Evolutionary conservation across 2,113 vertebrate genomes (phyloP), one percentile per base, ranked within the genome.

Genomic region (Scytalopus superciliaris): DNA sequence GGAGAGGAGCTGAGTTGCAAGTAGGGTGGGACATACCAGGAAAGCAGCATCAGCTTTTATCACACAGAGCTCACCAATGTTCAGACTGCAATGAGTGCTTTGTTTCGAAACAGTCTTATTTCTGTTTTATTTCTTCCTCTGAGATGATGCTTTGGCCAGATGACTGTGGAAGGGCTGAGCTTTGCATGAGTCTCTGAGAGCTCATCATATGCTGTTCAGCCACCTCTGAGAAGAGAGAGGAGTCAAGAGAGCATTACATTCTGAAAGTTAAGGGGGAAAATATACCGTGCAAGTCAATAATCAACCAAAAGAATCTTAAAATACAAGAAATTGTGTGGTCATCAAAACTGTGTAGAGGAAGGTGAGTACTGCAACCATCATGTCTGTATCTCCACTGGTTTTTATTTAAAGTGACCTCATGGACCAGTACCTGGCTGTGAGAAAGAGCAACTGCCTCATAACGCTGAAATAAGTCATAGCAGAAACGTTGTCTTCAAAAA

Each of bases 221-320:
- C 12, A 12, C 14, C 35, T 59, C 63, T 30, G 12, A 52, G 50
- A 52, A 27, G 49, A 50, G 24, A 50, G 25, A 52, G 27, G 14
- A 52, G 11, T 3, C 70, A 45, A 80, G 37, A 56, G 37, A 6
- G 1, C 12, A 67, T 76, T 35, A 17, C 4, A 1, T 53, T 53
- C 37, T 42, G 49, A 75, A 75, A 82, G 10, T 73, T 68, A 44
- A 57, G 23, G 31, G 40, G 12, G 78, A 3, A 0, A 3, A 60
- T 25, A 49, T 3, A 17, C 19, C 55, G 10, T 25, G 5, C 0
- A 3, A 64, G 10, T 19, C 18, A 74, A 45, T 33, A 87, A 23
- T 30, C 7, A 31, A 14, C 19, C 35, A 4, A 33, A 40, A 6
- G n/a, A 0, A 0, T n/a, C 67, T 57, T 11, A 0, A 17, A 69